Conservation (phyloP, 2,113 vertebrate species). For the Amphiprion ocellaris region DNA sequence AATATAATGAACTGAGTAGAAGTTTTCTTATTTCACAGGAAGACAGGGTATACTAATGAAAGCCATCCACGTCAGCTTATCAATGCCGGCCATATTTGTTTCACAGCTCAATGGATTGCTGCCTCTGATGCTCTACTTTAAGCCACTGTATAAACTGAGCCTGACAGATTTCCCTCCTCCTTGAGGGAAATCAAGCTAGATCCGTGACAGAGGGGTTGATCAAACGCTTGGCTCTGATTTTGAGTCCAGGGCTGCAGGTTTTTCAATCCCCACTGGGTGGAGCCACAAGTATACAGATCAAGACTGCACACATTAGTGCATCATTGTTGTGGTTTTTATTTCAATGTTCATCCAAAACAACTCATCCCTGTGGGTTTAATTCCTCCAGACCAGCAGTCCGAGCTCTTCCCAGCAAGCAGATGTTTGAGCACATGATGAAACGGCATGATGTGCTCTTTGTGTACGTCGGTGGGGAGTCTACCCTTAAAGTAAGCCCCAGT, state of each 20-base stretch:
- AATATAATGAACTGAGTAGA: not conserved
- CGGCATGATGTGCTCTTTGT: slow-evolving; percentile 94
- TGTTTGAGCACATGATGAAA: slow-evolving; percentile 95
- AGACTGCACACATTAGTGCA: not conserved
- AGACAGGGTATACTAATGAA: slow-evolving; percentile 17
- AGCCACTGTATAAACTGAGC: slow-evolving; percentile 63
- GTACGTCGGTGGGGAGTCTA: slow-evolving; percentile 94
- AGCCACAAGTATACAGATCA: slow-evolving; percentile 36
- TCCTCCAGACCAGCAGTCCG: slow-evolving; percentile 91
- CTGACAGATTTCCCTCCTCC: slow-evolving; percentile 62
- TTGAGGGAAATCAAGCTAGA: slow-evolving; percentile 68
- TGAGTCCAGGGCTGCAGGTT: slow-evolving; percentile 1
- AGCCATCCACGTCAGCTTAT: slow-evolving; percentile 45
- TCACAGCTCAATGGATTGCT: slow-evolving; percentile 49
- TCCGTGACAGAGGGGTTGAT: slow-evolving; percentile 69
- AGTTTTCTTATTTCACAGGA: slow-evolving; percentile 25
- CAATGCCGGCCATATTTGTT: slow-evolving; percentile 44
- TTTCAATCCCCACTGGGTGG: slow-evolving; percentile 61
- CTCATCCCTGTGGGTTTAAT: not conserved
- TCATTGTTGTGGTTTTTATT: slow-evolving; percentile 4
- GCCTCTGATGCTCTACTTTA: slow-evolving; percentile 55
- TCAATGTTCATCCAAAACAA: not conserved
- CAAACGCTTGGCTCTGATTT: slow-evolving; percentile 60
- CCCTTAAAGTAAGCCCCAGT: slow-evolving; percentile 89
- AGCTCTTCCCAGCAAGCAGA: slow-evolving; percentile 93